A percentile compares a stretch with the other conserved stretches of the same genome.
Evolutionary conservation across 2,113 vertebrate species (phyloP).

Genomic region (Ailuropoda melanoleuca): DNA sequence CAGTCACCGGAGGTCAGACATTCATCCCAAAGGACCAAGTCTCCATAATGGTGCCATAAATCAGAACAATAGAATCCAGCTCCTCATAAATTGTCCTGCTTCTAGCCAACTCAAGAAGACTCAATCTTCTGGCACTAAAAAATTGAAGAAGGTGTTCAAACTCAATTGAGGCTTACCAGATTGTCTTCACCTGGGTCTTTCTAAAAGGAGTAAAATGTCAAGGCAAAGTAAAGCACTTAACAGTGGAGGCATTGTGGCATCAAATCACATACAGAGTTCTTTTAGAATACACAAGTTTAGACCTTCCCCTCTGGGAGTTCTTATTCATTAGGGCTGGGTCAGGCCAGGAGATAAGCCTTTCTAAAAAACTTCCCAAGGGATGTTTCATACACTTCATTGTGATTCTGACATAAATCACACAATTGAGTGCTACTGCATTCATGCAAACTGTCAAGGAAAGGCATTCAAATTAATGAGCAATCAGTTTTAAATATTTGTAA

Average conservation of each 20-base stretch:
- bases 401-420: background rate
- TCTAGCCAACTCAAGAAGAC: slow-evolving; percentile 45
- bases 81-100: slow-evolving; percentile 49
- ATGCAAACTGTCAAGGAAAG: background rate
- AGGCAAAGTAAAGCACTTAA: slow-evolving; percentile 11
- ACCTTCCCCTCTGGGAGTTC: background rate
- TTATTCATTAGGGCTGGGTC: background rate
- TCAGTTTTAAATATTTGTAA: background rate
- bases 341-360: background rate
- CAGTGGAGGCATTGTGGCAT: rapidly evolving
- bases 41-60: slow-evolving; percentile 20
- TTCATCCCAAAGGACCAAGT: background rate
- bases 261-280: background rate
- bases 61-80: background rate
- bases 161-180: slow-evolving; percentile 36
- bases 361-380: background rate
- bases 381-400: background rate
- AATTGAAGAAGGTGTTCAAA: slow-evolving; percentile 25
- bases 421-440: background rate
- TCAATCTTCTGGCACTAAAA: slow-evolving; percentile 61
- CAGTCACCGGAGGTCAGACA: background rate
- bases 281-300: background rate
- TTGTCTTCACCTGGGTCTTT: slow-evolving; percentile 23
- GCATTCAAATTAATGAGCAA: background rate
- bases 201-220: slow-evolving; percentile 21